Evolutionary conservation across 2,113 vertebrate genomes (phyloP).

Genomic region (Tragelaphus strepsiceros): DNA sequence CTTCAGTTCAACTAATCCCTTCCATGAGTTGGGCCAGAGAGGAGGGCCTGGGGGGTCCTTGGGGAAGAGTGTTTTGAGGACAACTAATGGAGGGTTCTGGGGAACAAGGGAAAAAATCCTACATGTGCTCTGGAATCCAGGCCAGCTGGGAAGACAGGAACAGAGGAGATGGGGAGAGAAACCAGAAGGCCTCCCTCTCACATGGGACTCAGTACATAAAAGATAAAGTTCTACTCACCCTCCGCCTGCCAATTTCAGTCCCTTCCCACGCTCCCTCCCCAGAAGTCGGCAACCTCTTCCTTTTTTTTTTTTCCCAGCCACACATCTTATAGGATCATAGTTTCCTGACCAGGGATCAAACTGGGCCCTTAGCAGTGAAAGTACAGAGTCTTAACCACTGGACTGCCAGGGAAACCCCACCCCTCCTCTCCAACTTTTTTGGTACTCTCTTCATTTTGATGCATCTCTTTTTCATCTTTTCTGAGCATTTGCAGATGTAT

Average conservation of each 20-base stretch:
- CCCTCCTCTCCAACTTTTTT: neutral
- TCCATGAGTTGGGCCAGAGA: neutral
- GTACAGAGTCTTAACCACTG: neutral
- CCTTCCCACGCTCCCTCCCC: neutral
- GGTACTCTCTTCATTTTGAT: neutral
- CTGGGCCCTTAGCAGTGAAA: neutral
- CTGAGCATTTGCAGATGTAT: neutral
- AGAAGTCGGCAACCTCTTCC: neutral
- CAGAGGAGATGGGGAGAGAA: neutral
- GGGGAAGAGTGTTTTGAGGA: neutral
- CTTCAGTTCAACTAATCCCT: neutral
- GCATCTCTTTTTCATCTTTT: neutral
- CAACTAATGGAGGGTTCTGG: neutral
- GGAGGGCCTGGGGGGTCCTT: neutral
- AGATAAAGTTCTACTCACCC: neutral
- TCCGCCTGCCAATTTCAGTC: too few relatives aligned
- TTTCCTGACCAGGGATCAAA: neutral
- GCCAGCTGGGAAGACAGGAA: neutral
- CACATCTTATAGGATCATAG: neutral
- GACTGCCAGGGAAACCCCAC: neutral
- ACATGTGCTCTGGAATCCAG: neutral
- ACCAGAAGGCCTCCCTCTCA: neutral
- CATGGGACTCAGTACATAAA: accelerated
- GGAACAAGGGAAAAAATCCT: neutral
- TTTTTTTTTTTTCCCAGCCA: neutral